Evolutionary conservation across 2,797 vertebrate species (phyloP), one percentile per base, ranked within the genome.

Genomic region (Cirrhinus molitorella): DNA sequence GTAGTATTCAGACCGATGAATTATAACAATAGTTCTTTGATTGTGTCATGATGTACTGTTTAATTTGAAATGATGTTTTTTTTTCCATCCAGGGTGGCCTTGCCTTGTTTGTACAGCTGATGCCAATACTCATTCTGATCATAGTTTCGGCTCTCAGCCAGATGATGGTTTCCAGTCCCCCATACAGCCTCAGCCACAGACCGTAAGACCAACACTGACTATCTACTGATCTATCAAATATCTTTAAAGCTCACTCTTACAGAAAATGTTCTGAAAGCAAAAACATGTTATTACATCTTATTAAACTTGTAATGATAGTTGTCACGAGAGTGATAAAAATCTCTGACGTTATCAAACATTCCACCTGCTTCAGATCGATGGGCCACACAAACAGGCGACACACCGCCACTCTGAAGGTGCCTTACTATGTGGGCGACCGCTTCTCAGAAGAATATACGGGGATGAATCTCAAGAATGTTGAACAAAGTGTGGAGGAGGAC

Each of bases 121-220:
- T 99, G 97, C 98, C 98, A 86, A 98, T 99, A 90, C 93, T 99
- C 91, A 97, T 99, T 92, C 96, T 99, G 90, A 98, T 99, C 91
- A 95, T 99, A 5, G 97, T 99, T 83, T 99, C 98, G 28, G 97
- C 97, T 43, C 96, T 99, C 88, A 99, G 98, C 90, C 98, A 99
- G 92, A 94, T 99, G 93, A 99, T 99, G 97, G 98, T 99, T 84
- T 98, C 98, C 86, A 98, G 96, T 87, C 98, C 98, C 53, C 97
- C 98, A 21, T 99, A 99, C 94, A 99, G 98, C 92, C 94, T 99
- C 94, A 99, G 97, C 92, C 95, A 93, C 8, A 95, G 97, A 89
- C 94, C 94, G 98, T 99, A 91, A 97, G 98, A 57, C 19, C 14
- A 34, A n/a, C 37, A 59, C 28, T 28, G 4, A 68, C 10, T 37